Evolutionary conservation across 2,113 vertebrate species (phyloP).

Genomic region (Oenanthe melanoleuca): DNA sequence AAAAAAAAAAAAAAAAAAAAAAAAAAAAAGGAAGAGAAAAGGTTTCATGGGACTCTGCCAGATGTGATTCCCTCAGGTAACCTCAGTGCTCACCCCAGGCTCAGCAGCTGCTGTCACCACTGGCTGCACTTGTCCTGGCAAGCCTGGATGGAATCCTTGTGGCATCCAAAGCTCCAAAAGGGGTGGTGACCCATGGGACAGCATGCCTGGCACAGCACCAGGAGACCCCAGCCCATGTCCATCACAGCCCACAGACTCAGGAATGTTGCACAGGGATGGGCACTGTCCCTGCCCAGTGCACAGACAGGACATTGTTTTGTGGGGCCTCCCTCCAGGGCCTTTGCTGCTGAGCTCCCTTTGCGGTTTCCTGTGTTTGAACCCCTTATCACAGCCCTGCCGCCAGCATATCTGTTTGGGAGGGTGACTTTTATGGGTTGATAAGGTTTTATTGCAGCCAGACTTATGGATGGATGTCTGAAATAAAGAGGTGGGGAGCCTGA

Average conservation of each 20-base stretch:
- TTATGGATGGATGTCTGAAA: not conserved
- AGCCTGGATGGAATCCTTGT: not conserved
- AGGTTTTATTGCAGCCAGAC: constrained; percentile 15
- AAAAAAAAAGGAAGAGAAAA: not conserved
- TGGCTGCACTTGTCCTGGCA: rapidly evolving
- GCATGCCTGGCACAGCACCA: rapidly evolving
- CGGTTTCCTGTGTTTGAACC: constrained; percentile 19
- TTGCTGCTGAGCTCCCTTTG: not conserved
- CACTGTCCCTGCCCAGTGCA: rapidly evolving
- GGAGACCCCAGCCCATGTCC: not conserved
- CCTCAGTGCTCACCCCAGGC: not conserved
- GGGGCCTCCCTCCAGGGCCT: not conserved
- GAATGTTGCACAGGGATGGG: rapidly evolving
- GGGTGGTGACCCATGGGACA: not conserved
- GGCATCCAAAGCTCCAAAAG: not conserved
- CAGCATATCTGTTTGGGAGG: not conserved
- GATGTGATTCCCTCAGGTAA: not conserved
- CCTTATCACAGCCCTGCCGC: not conserved
- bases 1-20: too few relatives aligned
- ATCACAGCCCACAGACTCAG: not conserved
- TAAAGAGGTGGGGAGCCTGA: not conserved
- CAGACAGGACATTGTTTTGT: not conserved
- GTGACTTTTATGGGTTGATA: constrained; percentile 16
- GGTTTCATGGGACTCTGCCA: not conserved
- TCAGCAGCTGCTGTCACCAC: rapidly evolving